Evolutionary conservation across 2,113 vertebrate genomes (phyloP), one percentile per base, ranked within the genome.

Genomic region (Formicarius rufipectus): DNA sequence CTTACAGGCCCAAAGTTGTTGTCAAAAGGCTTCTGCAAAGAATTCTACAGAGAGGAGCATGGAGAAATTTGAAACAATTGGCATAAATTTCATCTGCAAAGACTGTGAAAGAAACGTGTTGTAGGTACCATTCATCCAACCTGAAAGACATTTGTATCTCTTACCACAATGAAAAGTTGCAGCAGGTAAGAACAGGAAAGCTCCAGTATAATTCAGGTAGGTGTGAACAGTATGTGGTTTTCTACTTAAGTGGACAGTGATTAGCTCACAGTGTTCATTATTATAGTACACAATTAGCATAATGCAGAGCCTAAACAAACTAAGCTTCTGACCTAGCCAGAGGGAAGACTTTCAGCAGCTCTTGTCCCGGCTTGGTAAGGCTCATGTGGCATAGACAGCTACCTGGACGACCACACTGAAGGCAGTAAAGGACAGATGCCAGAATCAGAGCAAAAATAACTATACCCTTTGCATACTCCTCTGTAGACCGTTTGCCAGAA

Each of bases 1-100:
- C 96, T 98, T 97, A 96, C 96, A 98, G 95, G 89, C 87, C 96
- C 96, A 89, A 97, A 97, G 96, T 95, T 97, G 90, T 92, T 96
- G 91, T 97, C 96, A 94, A 93, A 93, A 96, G 73, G 69, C 69
- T 93, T 79, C 95, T 84, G 90, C 79, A 94, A 93, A 79, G 72
- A 92, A 93, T 91, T 93, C 89, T 93, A 64, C 73, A 76, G 75
- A 92, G 84, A 84, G 72, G 23, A 77, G 12, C 3, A 0, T 6
- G 12, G 27, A 83, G 53, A 91, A 88, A 87, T 93, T 93, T 88
- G 68, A 66, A 83, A 83, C 8, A 15, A 78, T 5, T 3, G 30
- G 28, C 31, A 37, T 2, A 0, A 75, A 90, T 94, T 95, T 95
- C 71, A 84, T 67, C 72, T 87, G 73, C 53, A 77, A 84, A 84